These are phyloP conservation scores for Darevskia mixta DNA, from an alignment of 2,797 vertebrate species.

Conservation along the genomic window DNA sequence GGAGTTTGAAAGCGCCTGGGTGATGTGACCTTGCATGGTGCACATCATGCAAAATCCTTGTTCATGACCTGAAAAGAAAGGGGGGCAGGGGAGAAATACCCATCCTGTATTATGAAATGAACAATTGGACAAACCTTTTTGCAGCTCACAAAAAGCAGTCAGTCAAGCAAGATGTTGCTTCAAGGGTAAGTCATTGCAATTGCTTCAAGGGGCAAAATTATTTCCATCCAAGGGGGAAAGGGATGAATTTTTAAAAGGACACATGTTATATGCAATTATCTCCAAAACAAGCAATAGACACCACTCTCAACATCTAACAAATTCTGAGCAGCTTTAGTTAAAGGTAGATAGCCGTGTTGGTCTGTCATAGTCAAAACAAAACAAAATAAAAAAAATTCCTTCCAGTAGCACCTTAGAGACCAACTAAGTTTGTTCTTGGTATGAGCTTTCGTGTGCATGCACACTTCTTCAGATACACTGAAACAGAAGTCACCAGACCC, in stretches of 20 bases:
- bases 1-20: slow-evolving; percentile 92
- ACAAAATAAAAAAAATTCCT: too few relatives aligned
- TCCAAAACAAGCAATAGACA: background rate
- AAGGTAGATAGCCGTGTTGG: too few relatives aligned
- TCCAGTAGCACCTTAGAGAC: too few relatives aligned
- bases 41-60: slow-evolving; percentile 99
- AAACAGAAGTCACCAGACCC: too few relatives aligned
- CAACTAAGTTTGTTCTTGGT: too few relatives aligned
- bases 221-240: background rate
- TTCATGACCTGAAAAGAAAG: slow-evolving; percentile 85
- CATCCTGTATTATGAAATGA: background rate
- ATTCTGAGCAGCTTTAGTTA: background rate
- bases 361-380: too few relatives aligned
- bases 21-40: slow-evolving; percentile 95
- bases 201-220: background rate
- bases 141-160: background rate
- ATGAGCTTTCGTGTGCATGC: too few relatives aligned
- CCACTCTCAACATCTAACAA: background rate
- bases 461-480: too few relatives aligned
- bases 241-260: background rate
- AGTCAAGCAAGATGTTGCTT: background rate
- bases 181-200: too few relatives aligned
- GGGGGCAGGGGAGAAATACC: slow-evolving; percentile 2
- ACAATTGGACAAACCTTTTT: background rate
- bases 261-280: background rate